Conservation (phyloP, 2,113 vertebrate species). For the Callipepla californica region DNA sequence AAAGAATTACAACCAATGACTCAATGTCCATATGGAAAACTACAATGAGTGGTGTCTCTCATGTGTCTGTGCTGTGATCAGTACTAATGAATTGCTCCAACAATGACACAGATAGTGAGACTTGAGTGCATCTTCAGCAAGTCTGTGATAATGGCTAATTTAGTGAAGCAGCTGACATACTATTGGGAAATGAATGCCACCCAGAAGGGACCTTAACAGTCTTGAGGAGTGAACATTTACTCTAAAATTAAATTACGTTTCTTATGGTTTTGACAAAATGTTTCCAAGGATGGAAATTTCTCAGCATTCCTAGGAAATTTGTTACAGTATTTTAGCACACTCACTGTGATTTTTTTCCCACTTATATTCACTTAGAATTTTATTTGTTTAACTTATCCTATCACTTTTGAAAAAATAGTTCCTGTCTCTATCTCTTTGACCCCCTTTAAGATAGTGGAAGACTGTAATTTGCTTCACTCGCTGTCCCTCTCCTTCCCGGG, state of each 20-base stretch:
- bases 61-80: too few relatives aligned
- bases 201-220: too few relatives aligned
- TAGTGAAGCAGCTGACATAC: too few relatives aligned
- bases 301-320: neutral
- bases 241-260: neutral
- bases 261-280: neutral
- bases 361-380: neutral
- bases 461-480: neutral
- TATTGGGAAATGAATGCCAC: too few relatives aligned
- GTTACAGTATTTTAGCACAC: neutral
- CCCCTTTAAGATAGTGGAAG: neutral
- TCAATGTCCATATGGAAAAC: too few relatives aligned
- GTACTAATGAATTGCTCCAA: too few relatives aligned
- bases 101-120: too few relatives aligned
- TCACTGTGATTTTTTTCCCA: neutral
- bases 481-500: neutral
- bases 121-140: too few relatives aligned
- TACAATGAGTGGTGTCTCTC: too few relatives aligned
- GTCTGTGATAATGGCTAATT: too few relatives aligned
- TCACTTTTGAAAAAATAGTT: neutral
- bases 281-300: neutral
- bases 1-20: too few relatives aligned
- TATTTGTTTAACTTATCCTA: neutral
- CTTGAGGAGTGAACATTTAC: neutral
- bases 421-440: neutral